Evolutionary conservation across 2,113 vertebrate genomes (phyloP).

Genomic region (Galeopterus variegatus): DNA sequence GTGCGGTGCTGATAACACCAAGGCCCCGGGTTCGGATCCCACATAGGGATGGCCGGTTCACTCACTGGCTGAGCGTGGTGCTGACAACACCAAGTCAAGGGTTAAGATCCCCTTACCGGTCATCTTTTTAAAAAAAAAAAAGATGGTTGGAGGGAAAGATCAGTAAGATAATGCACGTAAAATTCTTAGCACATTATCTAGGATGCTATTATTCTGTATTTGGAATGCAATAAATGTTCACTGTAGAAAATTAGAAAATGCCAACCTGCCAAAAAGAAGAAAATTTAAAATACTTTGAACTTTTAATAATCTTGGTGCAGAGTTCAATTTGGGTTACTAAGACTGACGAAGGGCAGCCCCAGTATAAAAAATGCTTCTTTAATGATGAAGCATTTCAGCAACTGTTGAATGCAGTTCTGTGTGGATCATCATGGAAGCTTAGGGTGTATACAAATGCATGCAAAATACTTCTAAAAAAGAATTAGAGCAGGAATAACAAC

Average conservation of each 20-base stretch:
- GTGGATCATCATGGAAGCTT: conserved; percentile 3
- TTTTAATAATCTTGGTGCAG: neutral
- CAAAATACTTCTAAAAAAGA: conserved; percentile 60
- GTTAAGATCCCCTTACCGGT: too few species aligned
- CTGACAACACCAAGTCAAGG: too few species aligned
- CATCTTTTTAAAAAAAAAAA: too few species aligned
- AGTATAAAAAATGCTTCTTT: neutral
- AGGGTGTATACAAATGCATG: neutral
- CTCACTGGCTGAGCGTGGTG: too few species aligned
- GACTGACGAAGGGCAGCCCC: neutral
- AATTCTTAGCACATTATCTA: neutral
- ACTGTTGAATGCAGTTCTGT: conserved; percentile 13
- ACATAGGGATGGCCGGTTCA: too few species aligned
- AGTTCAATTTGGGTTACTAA: neutral
- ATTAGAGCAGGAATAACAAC: neutral
- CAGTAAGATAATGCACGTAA: neutral
- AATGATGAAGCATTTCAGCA: conserved; percentile 7
- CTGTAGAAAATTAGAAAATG: conserved; percentile 7
- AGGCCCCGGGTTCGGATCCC: too few species aligned
- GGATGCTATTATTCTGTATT: neutral
- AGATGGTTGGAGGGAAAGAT: neutral
- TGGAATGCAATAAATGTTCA: conserved; percentile 50
- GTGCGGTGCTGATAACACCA: too few species aligned
- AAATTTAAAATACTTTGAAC: neutral
- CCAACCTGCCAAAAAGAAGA: neutral